Base-by-base conservation (phyloP, 2,888 invertebrate genomes). In the Latrodectus elegans region DNA sequence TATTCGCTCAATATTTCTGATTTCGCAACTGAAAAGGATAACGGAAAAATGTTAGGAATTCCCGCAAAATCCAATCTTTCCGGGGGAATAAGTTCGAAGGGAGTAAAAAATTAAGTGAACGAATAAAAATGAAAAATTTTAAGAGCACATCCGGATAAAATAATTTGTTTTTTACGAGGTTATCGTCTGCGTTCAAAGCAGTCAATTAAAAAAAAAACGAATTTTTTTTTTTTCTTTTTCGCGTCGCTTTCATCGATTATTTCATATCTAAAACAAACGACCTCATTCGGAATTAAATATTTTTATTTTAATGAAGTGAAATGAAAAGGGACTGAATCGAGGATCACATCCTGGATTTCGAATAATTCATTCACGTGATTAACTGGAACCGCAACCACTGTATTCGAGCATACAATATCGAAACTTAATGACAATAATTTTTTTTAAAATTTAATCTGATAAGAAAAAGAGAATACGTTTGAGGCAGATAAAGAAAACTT, bases 121-220 rank as follows among this genome's bases (percentile, higher is more conserved):
- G 51, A 67, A 70, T 68, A 70, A 78, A 78, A 68, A 60, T 60
- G 60, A 60, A 15, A n/a, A 53, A 77, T 14, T 15, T 60, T 60
- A 12, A 49, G 26, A 70, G 78, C 52, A 68, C 38, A 53, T 68
- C 14, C 53, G 52, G 53, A 78, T 78, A 17, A 38, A 76, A 76
- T 78, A 78, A 78, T 52, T 70, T 38, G 38, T 51, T 60, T 60
- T 60, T 60, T 38, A 53, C 53, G 38, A 70, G 38, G 1, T 78
- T 55, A 26, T 51, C 17, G 52, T 14, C 70, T 70, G 26, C 26
- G 68, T 70, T 60, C n/a, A 22, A 0, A 70, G 38, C 38, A 78
- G 78, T 78, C 78, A 78, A 78, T 78, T 78, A 78, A 78, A 78
- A 78, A 53, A 15, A 12, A 60, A 15, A 15, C 14, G 22, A 22